Base-by-base conservation (phyloP, 2,888 invertebrate species). In the Operophtera brumata region DNA sequence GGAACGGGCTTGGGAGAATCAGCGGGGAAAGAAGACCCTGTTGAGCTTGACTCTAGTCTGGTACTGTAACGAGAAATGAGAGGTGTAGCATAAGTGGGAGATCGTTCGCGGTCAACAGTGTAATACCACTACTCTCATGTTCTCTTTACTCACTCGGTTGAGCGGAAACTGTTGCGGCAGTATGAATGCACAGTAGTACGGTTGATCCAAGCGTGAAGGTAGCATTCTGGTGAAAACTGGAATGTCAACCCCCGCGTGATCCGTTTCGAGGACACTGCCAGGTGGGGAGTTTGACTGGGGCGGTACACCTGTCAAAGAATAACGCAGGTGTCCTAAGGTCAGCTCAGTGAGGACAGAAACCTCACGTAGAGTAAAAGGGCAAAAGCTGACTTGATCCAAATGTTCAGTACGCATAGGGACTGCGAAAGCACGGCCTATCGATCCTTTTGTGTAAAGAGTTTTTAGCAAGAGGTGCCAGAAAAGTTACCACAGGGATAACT, bases 11-110 rank as follows among this genome's bases (percentile, higher is more conserved):
- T 92, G 91, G 91, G 86, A 90, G 82, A 90, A 92, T 91, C 88
- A 92, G 93, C 92, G 93, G 92, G 93, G 92, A 93, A 93, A 93
- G 92, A 93, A 93, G 92, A 92, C 92, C 93, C 93, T 91, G 88
- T 90, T 92, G 20, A 20, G 20, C 20, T 20, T 92, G 91, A 93
- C 91, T 92, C 91, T 92, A 92, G 91, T 43, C 43, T 35, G 35
- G 35, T 35, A 43, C 35, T 44, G 44, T 44, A 12, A 44, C 25
- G 44, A 44, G 44, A 44, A 44, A 34, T 35, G 44, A 35, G 44
- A 44, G 44, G 35, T 44, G 44, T 25, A 44, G 44, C 25, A 44
- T 44, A 44, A 47, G 37, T 47, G 53, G 40, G 49, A 49, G 49
- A 49, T 47, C 40, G 40, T 14, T 43, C 11, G 43, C 49, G 49